phyloP scores from a whole-genome alignment of 2,888 invertebrate genomes.

The Nebria brevicollis region DNA sequence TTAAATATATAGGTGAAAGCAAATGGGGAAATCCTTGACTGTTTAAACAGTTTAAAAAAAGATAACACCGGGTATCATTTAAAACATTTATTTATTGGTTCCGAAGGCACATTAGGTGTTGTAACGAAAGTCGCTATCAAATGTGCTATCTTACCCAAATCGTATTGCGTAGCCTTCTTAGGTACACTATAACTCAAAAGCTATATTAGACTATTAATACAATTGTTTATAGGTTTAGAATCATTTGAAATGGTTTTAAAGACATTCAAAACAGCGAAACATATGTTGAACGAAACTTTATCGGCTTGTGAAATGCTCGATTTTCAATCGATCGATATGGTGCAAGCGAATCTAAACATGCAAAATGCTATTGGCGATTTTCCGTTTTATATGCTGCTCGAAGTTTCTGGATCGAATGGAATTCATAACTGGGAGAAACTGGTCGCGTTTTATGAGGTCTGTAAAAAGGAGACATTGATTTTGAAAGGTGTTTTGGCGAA shows the following conservation, averaged over 20 bases:
- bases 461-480: constrained; percentile 76
- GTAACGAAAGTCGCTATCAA: constrained; percentile 92
- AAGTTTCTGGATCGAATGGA: constrained; percentile 86
- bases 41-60: constrained; percentile 86
- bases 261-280: constrained; percentile 78
- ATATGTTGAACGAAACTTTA: constrained; percentile 84
- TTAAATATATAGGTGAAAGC: constrained; percentile 74
- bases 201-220: too few relatives aligned
- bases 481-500: constrained; percentile 84
- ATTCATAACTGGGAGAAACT: constrained; percentile 89
- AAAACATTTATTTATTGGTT: constrained; percentile 96
- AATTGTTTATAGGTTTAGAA: constrained; percentile 69
- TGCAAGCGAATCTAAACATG: constrained; percentile 69
- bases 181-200: constrained; percentile 65
- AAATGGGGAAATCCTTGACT: constrained; percentile 84
- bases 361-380: constrained; percentile 72
- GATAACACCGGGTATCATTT: constrained; percentile 98
- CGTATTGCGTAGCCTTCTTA: constrained; percentile 85
- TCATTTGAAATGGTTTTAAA: constrained; percentile 81
- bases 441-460: constrained; percentile 75
- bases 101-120: constrained; percentile 95
- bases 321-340: constrained; percentile 72
- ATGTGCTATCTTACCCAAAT: constrained; percentile 83
- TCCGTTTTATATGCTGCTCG: constrained; percentile 86
- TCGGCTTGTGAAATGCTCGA: constrained; percentile 98